Evolutionary conservation across 2,888 invertebrate genomes (phyloP).

Genomic region (Drosophila kuntzei): DNA sequence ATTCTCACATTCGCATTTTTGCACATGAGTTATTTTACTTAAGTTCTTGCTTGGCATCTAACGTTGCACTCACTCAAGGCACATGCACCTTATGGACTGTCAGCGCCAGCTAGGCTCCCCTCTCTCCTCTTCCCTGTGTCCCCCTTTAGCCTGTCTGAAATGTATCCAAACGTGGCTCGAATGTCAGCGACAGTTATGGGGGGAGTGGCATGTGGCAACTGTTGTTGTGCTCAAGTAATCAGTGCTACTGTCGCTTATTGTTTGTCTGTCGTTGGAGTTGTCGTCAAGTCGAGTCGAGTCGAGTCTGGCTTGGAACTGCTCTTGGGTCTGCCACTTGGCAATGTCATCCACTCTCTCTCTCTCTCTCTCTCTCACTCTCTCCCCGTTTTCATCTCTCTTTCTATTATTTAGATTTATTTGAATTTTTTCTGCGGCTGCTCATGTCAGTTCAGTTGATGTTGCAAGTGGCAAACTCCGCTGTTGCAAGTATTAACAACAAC

Average conservation of each 20-base stretch:
- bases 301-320: conserved; percentile 20
- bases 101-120: conserved; percentile 44
- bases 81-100: conserved; percentile 74
- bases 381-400: background rate
- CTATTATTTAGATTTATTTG: conserved; percentile 50
- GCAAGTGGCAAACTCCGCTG: conserved; percentile 53
- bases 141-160: conserved; percentile 64
- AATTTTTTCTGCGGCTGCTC: conserved; percentile 27
- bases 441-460: conserved; percentile 36
- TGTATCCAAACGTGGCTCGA: conserved; percentile 77
- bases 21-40: conserved; percentile 80
- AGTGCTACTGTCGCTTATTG: conserved; percentile 78
- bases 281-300: conserved; percentile 41
- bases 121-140: background rate
- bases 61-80: conserved; percentile 77
- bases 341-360: conserved; percentile 50
- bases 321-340: conserved; percentile 56
- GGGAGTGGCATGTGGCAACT: conserved; percentile 20
- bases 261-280: conserved; percentile 66
- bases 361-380: background rate
- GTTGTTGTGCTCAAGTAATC: conserved; percentile 73
- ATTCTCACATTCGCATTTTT: conserved; percentile 43
- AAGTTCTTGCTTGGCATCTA: conserved; percentile 74
- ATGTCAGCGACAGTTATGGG: conserved; percentile 70
- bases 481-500: conserved; percentile 21